Conservation (phyloP, 2,888 invertebrate species). For the Pristionchus arcanus region DNA sequence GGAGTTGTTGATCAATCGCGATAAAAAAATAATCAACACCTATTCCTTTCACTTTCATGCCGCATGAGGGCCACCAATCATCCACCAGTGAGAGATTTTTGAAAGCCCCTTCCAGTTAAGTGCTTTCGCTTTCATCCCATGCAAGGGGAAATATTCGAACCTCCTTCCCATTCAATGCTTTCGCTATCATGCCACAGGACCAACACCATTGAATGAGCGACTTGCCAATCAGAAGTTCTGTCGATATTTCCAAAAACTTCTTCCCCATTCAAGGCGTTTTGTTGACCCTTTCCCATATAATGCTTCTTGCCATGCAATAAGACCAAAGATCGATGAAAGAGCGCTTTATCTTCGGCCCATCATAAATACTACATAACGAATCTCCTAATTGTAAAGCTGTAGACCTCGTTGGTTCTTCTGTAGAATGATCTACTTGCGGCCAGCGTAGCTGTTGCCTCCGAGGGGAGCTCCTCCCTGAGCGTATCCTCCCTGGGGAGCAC, state of each 20-base stretch:
- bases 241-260: no score
- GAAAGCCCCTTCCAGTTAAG: no score
- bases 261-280: no score
- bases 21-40: neutral
- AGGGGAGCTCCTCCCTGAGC: slow-evolving; percentile 39
- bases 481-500: slow-evolving; percentile 30
- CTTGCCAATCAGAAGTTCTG: no score
- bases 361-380: slow-evolving; percentile 45
- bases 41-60: neutral
- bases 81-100: neutral
- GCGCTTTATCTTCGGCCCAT: neutral
- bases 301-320: neutral
- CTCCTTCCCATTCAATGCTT: no score
- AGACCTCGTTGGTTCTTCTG: slow-evolving; percentile 6
- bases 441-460: slow-evolving; percentile 41
- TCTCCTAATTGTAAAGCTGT: slow-evolving; percentile 44
- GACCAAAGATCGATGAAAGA: neutral
- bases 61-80: no score
- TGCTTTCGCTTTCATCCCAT: neutral
- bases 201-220: no score
- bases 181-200: no score
- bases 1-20: neutral
- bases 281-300: no score
- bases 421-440: slow-evolving; percentile 40
- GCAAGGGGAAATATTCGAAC: no score